Percentiles rank a stretch among this genome's conserved stretches.
Evolutionary conservation across 2,888 invertebrate species (phyloP).

Genomic region (Drosophila neonasuta): DNA sequence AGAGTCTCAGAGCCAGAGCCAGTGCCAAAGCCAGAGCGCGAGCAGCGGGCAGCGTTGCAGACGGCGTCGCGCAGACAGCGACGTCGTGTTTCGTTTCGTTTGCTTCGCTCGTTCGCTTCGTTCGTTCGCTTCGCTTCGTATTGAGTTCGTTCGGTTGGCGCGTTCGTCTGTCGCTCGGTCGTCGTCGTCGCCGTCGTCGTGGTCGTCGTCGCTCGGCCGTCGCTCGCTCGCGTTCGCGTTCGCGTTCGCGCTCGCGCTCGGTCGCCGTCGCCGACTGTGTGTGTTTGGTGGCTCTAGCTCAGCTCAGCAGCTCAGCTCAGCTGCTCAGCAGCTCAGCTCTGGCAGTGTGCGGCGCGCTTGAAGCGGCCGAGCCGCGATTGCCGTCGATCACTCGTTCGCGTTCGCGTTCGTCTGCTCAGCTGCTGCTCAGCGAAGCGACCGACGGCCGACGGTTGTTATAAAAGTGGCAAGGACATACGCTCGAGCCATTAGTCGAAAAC

Average conservation of each 20-base stretch:
- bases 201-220: conserved; percentile 20
- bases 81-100: conserved; percentile 20
- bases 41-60: conserved; percentile 37
- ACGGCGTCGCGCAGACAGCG: conserved; percentile 44
- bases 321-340: conserved; percentile 14
- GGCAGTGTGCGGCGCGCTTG: conserved; percentile 70
- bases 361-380: conserved; percentile 68
- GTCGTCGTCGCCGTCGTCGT: conserved; percentile 31
- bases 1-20: conserved; percentile 22
- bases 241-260: conserved; percentile 1
- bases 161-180: conserved; percentile 24
- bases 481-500: conserved; percentile 83
- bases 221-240: conserved; percentile 12
- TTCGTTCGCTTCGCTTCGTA: not conserved
- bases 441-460: conserved; percentile 79
- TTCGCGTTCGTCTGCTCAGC: conserved; percentile 33
- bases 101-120: conserved; percentile 9
- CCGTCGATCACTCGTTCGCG: conserved; percentile 73
- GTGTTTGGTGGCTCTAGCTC: not conserved
- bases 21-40: conserved; percentile 24
- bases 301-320: no score
- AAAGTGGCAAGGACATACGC: conserved; percentile 83
- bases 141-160: not conserved
- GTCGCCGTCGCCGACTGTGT: conserved; percentile 15
- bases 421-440: conserved; percentile 70